Conservation (phyloP, 1,140 invertebrate genomes). For the Homalodisca vitripennis region DNA sequence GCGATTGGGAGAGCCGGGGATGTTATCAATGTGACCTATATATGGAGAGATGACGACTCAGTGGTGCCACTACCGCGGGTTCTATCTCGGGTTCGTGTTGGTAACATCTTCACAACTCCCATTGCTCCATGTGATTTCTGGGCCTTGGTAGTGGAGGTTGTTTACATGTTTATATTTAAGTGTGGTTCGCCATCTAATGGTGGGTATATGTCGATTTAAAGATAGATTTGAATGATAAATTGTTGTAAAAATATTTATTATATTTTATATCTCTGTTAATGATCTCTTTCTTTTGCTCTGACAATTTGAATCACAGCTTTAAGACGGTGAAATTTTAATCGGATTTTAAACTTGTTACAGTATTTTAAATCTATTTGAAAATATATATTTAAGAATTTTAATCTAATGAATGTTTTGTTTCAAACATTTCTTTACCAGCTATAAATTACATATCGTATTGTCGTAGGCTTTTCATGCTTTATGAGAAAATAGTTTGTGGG, state of each 20-base stretch:
- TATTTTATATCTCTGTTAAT: conserved; percentile 6
- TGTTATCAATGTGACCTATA: too few relatives aligned
- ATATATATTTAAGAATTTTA: too few relatives aligned
- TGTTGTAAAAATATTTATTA: conserved; percentile 13
- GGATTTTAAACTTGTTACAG: too few relatives aligned
- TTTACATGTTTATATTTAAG: conserved; percentile 24
- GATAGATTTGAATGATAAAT: conserved; percentile 9
- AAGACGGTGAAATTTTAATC: too few relatives aligned
- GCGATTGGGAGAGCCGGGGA: not conserved
- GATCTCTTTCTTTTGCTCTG: conserved; percentile 20
- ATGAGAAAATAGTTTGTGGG: not conserved
- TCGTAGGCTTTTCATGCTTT: conserved; percentile 20
- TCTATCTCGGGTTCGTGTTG: too few relatives aligned
- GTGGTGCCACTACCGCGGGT: too few relatives aligned
- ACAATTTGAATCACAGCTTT: conserved; percentile 16
- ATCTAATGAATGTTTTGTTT: conserved; percentile 24
- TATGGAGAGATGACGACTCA: too few relatives aligned
- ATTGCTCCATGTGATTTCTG: conserved; percentile 15
- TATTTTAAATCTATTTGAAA: too few relatives aligned
- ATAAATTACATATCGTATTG: conserved; percentile 29
- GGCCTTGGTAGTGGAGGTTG: conserved; percentile 10
- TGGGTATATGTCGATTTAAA: conserved; percentile 9
- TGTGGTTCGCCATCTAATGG: not conserved
- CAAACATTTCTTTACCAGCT: not conserved
- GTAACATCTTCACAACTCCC: too few relatives aligned